Evolutionary conservation across 2,797 vertebrate species (phyloP), one percentile per base, ranked within the genome.

Genomic region (Oreochromis grahami): DNA sequence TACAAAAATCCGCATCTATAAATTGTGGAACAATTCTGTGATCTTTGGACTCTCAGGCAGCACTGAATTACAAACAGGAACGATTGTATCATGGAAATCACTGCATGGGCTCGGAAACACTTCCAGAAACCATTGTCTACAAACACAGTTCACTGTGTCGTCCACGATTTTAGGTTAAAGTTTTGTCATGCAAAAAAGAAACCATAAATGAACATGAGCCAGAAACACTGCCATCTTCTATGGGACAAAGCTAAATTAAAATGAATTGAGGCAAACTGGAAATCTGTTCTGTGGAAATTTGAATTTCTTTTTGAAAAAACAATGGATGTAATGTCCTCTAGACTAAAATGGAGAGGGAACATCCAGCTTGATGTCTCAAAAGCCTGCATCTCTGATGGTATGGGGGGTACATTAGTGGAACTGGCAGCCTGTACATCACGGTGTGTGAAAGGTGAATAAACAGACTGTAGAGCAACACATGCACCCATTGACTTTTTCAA

Each of bases 241-340:
- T 41, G n/a, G 34, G 21, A 41, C n/a, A 68, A 15, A 68, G 41
- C 8, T 43, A 1, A 43, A 24, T 43, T 26, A 43, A 68, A 43
- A 43, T 43, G 13, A 21, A 70, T 41, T 24, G n/a, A 24, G 63
- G 36, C 12, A 68, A 68, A 68, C 13, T 68, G 21, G 38, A 41
- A 45, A 45, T 14, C 43, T 48, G 13, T 45, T 15, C 13, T 15
- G 13, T 48, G 14, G 14, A 48, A 9, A 43, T 15, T 68, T 4
- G 5, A 15, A 68, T 15, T 5, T 24, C 21, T 26, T 43, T 43
- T 43, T 24, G 36, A 29, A 0, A 0, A 0, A 6, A 43, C 26
- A 41, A 70, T 43, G 13, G 38, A 15, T 43, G 38, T 6, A 10
- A 10, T 6, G 13, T 26, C 63, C 63, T 24, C 63, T 21, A 68